Evolutionary conservation across 2,797 vertebrate species (phyloP), one percentile per base, ranked within the genome.

Genomic region (Kryptolebias ocellatus): DNA sequence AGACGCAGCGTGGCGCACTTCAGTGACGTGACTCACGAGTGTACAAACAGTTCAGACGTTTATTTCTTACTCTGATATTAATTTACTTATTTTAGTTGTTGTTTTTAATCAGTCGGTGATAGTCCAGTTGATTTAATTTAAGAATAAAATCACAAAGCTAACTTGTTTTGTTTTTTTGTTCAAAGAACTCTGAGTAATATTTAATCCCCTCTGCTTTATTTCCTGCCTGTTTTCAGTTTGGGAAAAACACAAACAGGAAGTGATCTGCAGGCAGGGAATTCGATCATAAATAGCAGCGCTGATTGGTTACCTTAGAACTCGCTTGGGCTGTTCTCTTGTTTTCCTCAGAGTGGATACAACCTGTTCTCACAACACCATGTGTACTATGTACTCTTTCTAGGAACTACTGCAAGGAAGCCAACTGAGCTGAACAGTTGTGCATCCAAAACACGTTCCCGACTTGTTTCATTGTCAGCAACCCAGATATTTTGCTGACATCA

Each of bases 231-330:
- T 49, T 68, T 75, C 52, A 34, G 60, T 61, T 67, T 71, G 65
- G 55, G 62, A 52, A 61, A 78, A 80, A 74, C 60, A 70, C 81
- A 82, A 84, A 84, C 70, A 79, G 50, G 63, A 67, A 58, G 39
- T 4, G 74, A 56, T 80, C 65, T 65, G 70, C 37, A 69, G 72
- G 68, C 39, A 62, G 60, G 29, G 71, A 67, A 71, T 63, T 27
- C 0, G 27, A 76, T 90, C 83, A 77, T 90, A 89, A 91, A 92
- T 87, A 89, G 80, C 85, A 72, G 72, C 1, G 67, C 70, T 88
- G 90, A 83, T 77, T 70, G 74, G 87, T 29, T 68, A 89, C 91
- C 82, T 75, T 79, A 58, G 80, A 61, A 51, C 56, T 74, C 60
- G 44, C 74, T 79, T 70, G 69, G 45, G 63, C 61, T 50, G 45